A percentile compares a stretch with the other conserved stretches of the same genome.
These are phyloP conservation scores for Drosophila anceps DNA, from an alignment of 2,888 invertebrate genomes.

Conservation along the genomic window DNA sequence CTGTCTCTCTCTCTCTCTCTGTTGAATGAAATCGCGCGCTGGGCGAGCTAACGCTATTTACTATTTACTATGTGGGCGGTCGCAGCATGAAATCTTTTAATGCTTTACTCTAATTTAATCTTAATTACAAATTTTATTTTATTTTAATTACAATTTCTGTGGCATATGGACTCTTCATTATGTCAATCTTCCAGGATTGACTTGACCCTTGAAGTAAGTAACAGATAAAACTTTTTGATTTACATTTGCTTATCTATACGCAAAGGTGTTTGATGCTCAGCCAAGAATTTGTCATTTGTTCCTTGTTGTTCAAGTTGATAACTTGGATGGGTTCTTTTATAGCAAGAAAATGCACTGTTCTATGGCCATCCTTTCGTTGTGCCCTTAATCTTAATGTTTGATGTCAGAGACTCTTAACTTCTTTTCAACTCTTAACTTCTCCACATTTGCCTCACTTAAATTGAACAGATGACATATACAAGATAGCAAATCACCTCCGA, in stretches of 20 bases:
- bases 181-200: background rate
- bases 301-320: background rate
- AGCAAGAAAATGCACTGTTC: background rate
- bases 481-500: too few relatives aligned
- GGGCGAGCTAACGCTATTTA: slow-evolving; percentile 13
- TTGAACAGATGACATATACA: too few relatives aligned
- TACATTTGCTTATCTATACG: background rate
- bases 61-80: slow-evolving; percentile 45
- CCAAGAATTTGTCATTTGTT: background rate
- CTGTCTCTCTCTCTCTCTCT: background rate
- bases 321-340: background rate
- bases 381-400: background rate
- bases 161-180: background rate
- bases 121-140: slow-evolving; percentile 9
- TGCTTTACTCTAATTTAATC: slow-evolving; percentile 12
- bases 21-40: slow-evolving; percentile 17
- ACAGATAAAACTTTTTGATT: background rate
- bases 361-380: rapidly evolving
- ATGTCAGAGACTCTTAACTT: background rate
- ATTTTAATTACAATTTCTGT: slow-evolving; percentile 10
- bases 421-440: background rate
- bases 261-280: background rate
- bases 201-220: background rate
- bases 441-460: background rate
- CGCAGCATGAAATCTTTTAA: slow-evolving; percentile 32